Percentiles rank a stretch among this genome's conserved stretches.
Conservation (phyloP, 2,888 invertebrate species). For the Rhingia rostrata region DNA sequence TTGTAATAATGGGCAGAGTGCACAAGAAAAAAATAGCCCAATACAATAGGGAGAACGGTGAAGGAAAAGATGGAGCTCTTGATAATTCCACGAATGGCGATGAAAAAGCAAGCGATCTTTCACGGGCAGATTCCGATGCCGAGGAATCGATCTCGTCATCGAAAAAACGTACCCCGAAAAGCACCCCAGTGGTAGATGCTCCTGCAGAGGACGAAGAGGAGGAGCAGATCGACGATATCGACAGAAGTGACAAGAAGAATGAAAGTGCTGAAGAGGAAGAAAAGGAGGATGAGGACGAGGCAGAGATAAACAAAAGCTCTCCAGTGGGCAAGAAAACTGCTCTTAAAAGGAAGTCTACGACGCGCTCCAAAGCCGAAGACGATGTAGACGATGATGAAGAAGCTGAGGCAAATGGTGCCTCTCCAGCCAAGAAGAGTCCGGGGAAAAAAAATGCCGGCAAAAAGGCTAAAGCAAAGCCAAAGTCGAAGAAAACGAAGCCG, state of each 20-base stretch:
- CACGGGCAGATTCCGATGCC: slow-evolving; percentile 64
- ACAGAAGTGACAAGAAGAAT: slow-evolving; percentile 75
- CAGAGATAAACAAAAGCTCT: slow-evolving; percentile 49
- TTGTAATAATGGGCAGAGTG: slow-evolving; percentile 78
- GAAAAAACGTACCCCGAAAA: slow-evolving; percentile 74
- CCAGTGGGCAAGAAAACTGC: slow-evolving; percentile 55
- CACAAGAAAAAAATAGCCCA: slow-evolving; percentile 80
- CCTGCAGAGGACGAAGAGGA: slow-evolving; percentile 74
- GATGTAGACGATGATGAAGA: slow-evolving; percentile 42
- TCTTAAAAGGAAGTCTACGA: slow-evolving; percentile 53
- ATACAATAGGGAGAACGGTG: slow-evolving; percentile 76
- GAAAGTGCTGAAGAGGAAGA: slow-evolving; percentile 74
- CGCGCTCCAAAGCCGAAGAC: slow-evolving; percentile 56
- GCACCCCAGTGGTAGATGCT: slow-evolving; percentile 75
- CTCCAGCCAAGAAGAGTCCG: slow-evolving; percentile 66
- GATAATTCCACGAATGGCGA: slow-evolving; percentile 70
- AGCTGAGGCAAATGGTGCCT: slow-evolving; percentile 57
- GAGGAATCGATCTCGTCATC: slow-evolving; percentile 67
- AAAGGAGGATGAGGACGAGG: slow-evolving; percentile 76
- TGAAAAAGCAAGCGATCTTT: slow-evolving; percentile 67
- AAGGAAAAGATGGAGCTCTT: slow-evolving; percentile 67
- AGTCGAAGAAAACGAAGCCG: slow-evolving; percentile 22
- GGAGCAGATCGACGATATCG: slow-evolving; percentile 77
- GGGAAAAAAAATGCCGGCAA: slow-evolving; percentile 73
- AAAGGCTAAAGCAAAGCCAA: slow-evolving; percentile 68